Evolutionary conservation across 2,113 vertebrate genomes (phyloP).

Genomic region (Sialia sialis): DNA sequence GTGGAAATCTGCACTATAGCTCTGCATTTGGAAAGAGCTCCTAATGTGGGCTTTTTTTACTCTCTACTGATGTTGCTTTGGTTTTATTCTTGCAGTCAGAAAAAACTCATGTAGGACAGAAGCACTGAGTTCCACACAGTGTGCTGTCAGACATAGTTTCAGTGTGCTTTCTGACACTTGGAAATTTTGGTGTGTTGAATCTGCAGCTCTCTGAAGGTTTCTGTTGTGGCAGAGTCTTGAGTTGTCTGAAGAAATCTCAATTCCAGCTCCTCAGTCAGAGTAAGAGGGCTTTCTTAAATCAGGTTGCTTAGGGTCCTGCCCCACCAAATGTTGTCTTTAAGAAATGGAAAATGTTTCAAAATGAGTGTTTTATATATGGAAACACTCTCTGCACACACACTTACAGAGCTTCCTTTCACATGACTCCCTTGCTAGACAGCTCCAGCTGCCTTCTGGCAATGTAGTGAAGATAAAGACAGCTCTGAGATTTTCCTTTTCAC

Average conservation of each 20-base stretch:
- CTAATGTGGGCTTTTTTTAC: background rate
- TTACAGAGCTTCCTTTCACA: background rate
- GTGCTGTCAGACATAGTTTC: background rate
- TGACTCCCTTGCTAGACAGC: background rate
- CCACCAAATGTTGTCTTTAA: background rate
- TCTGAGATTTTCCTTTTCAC: background rate
- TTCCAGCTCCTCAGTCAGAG: background rate
- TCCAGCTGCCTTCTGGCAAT: background rate
- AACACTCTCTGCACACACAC: rapidly evolving
- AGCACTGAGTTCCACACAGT: background rate
- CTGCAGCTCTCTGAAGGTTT: background rate
- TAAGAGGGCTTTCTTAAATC: background rate
- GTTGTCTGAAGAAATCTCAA: background rate
- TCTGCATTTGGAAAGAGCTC: background rate
- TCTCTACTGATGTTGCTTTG: background rate
- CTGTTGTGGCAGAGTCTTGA: background rate
- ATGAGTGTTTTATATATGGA: background rate
- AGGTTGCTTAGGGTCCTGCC: background rate
- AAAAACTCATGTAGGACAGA: background rate
- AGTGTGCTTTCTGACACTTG: background rate
- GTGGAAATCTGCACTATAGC: background rate
- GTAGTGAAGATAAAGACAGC: background rate
- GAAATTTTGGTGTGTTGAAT: background rate
- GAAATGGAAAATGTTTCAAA: background rate
- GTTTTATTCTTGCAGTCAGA: background rate